These are phyloP conservation scores for Trachelus stipa DNA, from an alignment of 2,888 invertebrate genomes.

Conservation along the genomic window DNA sequence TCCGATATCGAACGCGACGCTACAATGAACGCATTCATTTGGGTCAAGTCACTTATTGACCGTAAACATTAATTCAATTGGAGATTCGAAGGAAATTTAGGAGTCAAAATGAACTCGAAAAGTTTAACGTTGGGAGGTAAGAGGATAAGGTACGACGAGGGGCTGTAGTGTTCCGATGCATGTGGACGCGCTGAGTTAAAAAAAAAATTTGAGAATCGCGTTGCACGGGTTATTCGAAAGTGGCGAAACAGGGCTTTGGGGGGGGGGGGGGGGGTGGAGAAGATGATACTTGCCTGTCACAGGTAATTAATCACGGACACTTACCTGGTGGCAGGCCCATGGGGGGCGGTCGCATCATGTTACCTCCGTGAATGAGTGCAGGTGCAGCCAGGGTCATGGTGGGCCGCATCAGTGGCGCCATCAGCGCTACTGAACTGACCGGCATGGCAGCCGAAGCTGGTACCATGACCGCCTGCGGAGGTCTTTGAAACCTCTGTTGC, in stretches of 20 bases:
- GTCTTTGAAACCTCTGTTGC: conserved; percentile 67
- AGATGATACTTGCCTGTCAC: not conserved
- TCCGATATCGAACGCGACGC: conserved; percentile 18
- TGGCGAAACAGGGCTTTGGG: not conserved
- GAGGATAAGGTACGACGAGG: not conserved
- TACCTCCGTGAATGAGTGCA: conserved; percentile 71
- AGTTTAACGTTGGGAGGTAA: not conserved
- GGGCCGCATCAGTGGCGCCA: conserved; percentile 69
- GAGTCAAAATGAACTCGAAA: conserved; percentile 11
- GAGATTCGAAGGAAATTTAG: conserved; percentile 11
- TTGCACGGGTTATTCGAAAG: not conserved
- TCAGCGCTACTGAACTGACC: conserved; percentile 68
- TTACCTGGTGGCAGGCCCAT: conserved; percentile 77
- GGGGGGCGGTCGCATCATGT: conserved; percentile 75
- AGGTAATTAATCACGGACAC: conserved; percentile 51
- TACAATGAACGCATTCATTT: not conserved
- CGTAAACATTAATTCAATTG: not conserved
- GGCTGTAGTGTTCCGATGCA: not conserved
- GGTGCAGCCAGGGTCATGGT: conserved; percentile 69
- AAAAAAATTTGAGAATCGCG: not conserved
- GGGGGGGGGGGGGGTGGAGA: not conserved
- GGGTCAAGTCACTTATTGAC: conserved; percentile 5
- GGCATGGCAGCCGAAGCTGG: conserved; percentile 67
- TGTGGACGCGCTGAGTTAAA: not conserved
- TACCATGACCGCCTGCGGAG: conserved; percentile 67